Percentiles rank a stretch among this genome's conserved stretches.
Evolutionary conservation across 2,888 invertebrate genomes (phyloP).

Genomic region (Pseudoips prasinana): DNA sequence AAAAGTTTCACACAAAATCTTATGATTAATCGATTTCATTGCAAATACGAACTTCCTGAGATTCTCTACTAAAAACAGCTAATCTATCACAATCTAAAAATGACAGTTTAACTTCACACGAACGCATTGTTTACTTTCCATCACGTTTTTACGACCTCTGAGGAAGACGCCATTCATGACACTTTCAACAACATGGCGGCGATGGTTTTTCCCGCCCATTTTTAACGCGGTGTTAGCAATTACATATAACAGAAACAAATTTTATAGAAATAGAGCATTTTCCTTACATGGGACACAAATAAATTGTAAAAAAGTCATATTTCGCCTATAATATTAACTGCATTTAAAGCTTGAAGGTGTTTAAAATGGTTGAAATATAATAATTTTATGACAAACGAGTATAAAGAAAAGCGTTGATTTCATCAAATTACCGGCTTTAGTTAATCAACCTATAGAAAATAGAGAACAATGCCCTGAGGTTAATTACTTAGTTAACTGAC

Average conservation of each 20-base stretch:
- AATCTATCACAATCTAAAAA: slow-evolving; percentile 27
- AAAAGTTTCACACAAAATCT: background rate
- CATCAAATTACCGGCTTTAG: background rate
- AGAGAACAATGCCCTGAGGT: too few relatives aligned
- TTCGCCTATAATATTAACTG: too few relatives aligned
- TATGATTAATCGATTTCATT: background rate
- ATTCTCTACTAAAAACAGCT: slow-evolving; percentile 11
- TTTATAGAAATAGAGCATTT: too few relatives aligned
- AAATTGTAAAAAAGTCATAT: too few relatives aligned
- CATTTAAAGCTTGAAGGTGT: too few relatives aligned
- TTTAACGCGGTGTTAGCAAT: slow-evolving; percentile 34
- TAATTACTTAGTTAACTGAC: too few relatives aligned
- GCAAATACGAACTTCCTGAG: slow-evolving; percentile 18
- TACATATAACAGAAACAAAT: too few relatives aligned
- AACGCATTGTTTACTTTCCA: slow-evolving; percentile 31
- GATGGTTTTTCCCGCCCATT: slow-evolving; percentile 50
- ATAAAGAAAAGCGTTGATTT: too few relatives aligned
- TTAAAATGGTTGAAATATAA: too few relatives aligned
- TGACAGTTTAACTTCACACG: slow-evolving; percentile 35
- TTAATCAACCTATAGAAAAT: background rate
- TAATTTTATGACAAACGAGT: too few relatives aligned
- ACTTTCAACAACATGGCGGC: slow-evolving; percentile 54
- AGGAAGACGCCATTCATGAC: slow-evolving; percentile 44
- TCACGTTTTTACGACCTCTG: slow-evolving; percentile 30
- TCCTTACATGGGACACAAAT: too few relatives aligned